These are phyloP conservation scores for Poliocrania exsul DNA, from an alignment of 2,797 vertebrate genomes.

Conservation along the genomic window DNA sequence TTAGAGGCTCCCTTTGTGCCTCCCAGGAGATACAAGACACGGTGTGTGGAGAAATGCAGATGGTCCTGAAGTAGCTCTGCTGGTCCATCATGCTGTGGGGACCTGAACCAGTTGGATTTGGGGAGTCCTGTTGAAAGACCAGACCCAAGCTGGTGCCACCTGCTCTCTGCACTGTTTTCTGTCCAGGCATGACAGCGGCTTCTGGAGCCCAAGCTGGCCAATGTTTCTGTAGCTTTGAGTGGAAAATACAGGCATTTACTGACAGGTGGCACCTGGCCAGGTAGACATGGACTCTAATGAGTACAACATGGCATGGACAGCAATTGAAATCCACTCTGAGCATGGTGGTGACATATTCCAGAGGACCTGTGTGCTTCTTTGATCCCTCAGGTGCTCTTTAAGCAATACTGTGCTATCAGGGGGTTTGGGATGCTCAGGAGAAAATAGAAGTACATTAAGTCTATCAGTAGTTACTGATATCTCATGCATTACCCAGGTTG, in stretches of 20 bases:
- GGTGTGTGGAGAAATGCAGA: background rate
- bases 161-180: background rate
- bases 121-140: accelerated
- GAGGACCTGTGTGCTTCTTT: background rate
- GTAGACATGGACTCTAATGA: background rate
- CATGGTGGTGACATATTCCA: background rate
- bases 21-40: background rate
- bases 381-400: background rate
- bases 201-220: background rate
- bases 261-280: background rate
- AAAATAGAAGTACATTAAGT: background rate
- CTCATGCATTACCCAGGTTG: background rate
- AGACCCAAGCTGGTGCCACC: background rate
- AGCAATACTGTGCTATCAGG: background rate
- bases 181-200: background rate
- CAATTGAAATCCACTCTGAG: background rate
- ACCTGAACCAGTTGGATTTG: background rate
- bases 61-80: background rate
- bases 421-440: background rate
- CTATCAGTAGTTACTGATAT: background rate
- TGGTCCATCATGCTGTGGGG: background rate
- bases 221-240: background rate
- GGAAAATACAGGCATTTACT: background rate
- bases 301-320: background rate
- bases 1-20: background rate